Evolutionary conservation across 2,888 invertebrate genomes (phyloP).

Genomic region (Lycia hirtaria): DNA sequence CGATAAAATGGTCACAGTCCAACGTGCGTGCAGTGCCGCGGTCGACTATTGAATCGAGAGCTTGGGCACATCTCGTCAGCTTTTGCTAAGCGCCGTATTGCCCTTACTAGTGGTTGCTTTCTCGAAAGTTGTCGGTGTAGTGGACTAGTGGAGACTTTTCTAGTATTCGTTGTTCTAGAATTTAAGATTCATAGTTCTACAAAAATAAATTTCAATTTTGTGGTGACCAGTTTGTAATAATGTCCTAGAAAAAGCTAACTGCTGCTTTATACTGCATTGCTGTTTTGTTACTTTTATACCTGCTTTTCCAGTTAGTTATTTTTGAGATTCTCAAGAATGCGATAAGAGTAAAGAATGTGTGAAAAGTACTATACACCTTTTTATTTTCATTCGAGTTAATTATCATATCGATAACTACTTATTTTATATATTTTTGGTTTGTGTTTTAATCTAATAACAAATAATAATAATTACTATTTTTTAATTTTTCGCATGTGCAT

Average conservation of each 20-base stretch:
- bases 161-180: conserved; percentile 1
- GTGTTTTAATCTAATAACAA: too few relatives aligned
- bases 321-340: too few relatives aligned
- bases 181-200: neutral
- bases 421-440: too few relatives aligned
- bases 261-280: too few relatives aligned
- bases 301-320: too few relatives aligned
- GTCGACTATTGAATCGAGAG: conserved; percentile 57
- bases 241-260: neutral
- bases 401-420: too few relatives aligned
- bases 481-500: too few relatives aligned
- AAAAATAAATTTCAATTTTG: neutral
- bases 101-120: conserved; percentile 49
- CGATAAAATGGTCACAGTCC: conserved; percentile 34
- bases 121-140: conserved; percentile 46
- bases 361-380: too few relatives aligned
- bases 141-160: neutral
- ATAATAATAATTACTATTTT: too few relatives aligned
- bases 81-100: conserved; percentile 58
- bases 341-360: too few relatives aligned
- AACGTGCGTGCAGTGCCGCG: conserved; percentile 55
- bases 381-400: too few relatives aligned
- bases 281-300: too few relatives aligned
- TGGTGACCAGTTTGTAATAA: neutral
- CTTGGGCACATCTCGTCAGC: conserved; percentile 54